Evolutionary conservation across 2,797 vertebrate genomes (phyloP).

Genomic region (Aphelocoma californica): DNA sequence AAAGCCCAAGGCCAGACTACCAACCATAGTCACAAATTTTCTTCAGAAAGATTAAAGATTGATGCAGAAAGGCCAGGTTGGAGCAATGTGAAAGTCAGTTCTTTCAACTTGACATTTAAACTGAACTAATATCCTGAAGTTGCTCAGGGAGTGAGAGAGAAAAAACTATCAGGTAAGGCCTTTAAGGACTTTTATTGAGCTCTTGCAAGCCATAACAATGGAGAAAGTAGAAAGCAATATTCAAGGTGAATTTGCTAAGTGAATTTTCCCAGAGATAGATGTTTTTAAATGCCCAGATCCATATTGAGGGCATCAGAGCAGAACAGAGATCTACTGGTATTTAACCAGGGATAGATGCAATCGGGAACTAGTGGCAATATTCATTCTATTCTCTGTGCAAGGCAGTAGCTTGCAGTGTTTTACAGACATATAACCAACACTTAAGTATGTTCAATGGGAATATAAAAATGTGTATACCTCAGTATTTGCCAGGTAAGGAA

Average conservation of each 20-base stretch:
- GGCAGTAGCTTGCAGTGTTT: not conserved
- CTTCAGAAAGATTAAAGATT: not conserved
- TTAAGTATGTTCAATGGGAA: not conserved
- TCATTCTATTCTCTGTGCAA: not conserved
- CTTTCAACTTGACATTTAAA: conserved; percentile 36
- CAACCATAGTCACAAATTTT: not conserved
- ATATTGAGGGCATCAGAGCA: not conserved
- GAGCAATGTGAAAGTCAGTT: not conserved
- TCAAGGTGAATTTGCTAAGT: not conserved
- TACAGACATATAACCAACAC: not conserved
- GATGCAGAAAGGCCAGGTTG: not conserved
- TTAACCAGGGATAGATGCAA: not conserved
- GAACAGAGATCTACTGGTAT: not conserved
- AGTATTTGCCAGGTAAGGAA: not conserved
- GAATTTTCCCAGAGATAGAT: not conserved
- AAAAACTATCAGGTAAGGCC: not conserved
- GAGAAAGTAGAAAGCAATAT: not conserved
- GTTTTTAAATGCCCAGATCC: not conserved
- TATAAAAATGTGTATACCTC: not conserved
- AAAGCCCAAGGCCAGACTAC: not conserved
- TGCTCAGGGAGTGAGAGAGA: not conserved
- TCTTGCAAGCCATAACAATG: not conserved
- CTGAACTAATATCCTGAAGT: not conserved
- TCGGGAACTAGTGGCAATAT: not conserved
- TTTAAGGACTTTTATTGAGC: not conserved